These are phyloP conservation scores for Tanypteryx hageni DNA, from an alignment of 2,888 invertebrate species.

Conservation along the genomic window DNA sequence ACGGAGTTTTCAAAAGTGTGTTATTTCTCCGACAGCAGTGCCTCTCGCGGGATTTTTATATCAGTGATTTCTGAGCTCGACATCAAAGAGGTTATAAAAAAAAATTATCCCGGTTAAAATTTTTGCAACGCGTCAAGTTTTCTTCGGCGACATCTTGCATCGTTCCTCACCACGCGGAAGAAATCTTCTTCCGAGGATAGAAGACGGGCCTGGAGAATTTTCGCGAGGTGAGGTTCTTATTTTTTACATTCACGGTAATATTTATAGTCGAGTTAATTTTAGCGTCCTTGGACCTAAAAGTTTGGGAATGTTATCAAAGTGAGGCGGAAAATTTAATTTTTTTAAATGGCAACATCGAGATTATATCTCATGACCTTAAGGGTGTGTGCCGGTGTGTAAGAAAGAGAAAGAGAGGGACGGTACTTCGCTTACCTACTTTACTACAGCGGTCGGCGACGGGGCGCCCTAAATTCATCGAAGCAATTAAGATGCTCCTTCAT, in stretches of 20 bases:
- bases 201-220: neutral
- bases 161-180: neutral
- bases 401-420: neutral
- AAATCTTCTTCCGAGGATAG: neutral
- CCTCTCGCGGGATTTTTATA: neutral
- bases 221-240: neutral
- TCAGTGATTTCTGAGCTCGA: neutral
- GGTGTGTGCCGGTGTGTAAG: neutral
- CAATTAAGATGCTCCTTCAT: constrained; percentile 21
- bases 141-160: too few species aligned
- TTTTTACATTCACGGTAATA: neutral
- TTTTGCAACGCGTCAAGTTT: neutral
- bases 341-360: neutral
- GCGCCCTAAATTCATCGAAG: neutral
- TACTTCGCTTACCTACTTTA: neutral
- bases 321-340: neutral
- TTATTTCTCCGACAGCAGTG: neutral
- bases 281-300: neutral
- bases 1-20: neutral
- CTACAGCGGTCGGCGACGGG: neutral
- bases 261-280: neutral
- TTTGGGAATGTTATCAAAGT: neutral
- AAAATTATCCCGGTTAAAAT: neutral
- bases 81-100: neutral
- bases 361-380: constrained; percentile 3